These are phyloP conservation scores for Conus canariensis DNA, from an alignment of 2,888 invertebrate species.

Conservation along the genomic window DNA sequence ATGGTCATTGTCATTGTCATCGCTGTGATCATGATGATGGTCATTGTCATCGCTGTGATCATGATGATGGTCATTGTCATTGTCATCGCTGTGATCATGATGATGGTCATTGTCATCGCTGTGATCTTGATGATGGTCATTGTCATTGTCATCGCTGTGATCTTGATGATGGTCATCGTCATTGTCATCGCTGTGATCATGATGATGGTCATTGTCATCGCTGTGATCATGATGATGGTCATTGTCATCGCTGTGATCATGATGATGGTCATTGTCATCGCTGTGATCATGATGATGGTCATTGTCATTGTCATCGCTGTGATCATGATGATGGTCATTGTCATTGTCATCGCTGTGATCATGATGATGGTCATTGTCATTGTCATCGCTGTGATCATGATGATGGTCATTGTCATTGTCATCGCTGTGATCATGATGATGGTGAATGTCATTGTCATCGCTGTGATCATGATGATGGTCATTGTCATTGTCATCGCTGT, in stretches of 20 bases:
- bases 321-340: background rate
- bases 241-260: background rate
- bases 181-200: conserved; percentile 15
- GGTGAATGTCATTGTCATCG: background rate
- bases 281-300: background rate
- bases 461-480: background rate
- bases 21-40: conserved; percentile 34
- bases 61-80: background rate
- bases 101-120: background rate
- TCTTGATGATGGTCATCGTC: conserved; percentile 19
- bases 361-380: background rate
- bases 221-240: conserved; percentile 34
- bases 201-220: conserved; percentile 20
- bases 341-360: conserved; percentile 21
- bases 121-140: background rate
- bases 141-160: conserved; percentile 2
- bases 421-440: background rate
- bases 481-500: background rate
- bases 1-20: conserved; percentile 17
- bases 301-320: background rate
- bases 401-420: conserved; percentile 15
- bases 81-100: background rate
- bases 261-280: background rate
- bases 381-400: conserved; percentile 34
- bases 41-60: background rate